Percentiles rank a stretch among this genome's conserved stretches.
phyloP scores from a whole-genome alignment of 2,888 invertebrate species.

The Agrotis exclamationis region DNA sequence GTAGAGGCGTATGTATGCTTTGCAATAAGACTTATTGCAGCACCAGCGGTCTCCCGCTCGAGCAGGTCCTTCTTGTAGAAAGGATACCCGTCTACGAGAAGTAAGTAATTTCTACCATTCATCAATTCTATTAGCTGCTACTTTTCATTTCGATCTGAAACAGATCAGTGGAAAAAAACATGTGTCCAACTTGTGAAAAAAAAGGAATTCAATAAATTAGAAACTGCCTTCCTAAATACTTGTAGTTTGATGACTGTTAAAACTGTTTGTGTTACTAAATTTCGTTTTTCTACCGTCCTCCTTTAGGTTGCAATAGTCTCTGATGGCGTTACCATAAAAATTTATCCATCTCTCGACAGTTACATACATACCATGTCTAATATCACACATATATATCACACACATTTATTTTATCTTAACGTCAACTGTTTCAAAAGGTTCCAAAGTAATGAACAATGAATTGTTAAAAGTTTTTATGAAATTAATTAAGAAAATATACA shows the following conservation, averaged over 20 bases:
- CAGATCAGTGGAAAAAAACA: not conserved
- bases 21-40: slow-evolving; percentile 72
- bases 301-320: too few relatives aligned
- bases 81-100: slow-evolving; percentile 69
- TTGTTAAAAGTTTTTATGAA: slow-evolving; percentile 52
- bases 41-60: slow-evolving; percentile 66
- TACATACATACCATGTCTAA: too few relatives aligned
- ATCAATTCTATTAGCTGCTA: slow-evolving; percentile 66
- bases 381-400: too few relatives aligned
- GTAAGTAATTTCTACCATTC: slow-evolving; percentile 66
- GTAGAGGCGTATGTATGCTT: slow-evolving; percentile 65
- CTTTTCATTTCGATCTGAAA: slow-evolving; percentile 36
- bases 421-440: not conserved
- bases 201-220: not conserved
- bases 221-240: not conserved
- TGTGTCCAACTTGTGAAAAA: not conserved
- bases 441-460: slow-evolving; percentile 27
- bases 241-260: too few relatives aligned
- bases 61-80: too few relatives aligned
- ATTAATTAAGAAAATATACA: slow-evolving; percentile 36
- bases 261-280: too few relatives aligned
- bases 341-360: too few relatives aligned
- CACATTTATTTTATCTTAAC: not conserved
- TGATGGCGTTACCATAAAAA: too few relatives aligned
- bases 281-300: too few relatives aligned